These are phyloP conservation scores for Nemopilema nomurai DNA, from an alignment of 30 jellyfish, hydroid and myxozoan genomes.

Conservation along the genomic window DNA sequence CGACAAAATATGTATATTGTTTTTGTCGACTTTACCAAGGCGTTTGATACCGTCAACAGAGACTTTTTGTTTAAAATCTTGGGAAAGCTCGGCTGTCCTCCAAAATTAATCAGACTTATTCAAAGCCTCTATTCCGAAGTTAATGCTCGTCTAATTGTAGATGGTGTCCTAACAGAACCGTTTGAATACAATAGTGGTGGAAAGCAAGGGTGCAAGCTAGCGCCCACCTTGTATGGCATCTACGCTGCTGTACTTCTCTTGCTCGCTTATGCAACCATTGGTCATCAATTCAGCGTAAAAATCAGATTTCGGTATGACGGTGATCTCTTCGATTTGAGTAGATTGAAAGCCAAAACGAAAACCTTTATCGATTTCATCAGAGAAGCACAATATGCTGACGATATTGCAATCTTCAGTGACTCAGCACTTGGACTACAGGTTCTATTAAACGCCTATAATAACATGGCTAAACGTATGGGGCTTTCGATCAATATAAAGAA, in stretches of 20 bases:
- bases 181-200: conserved; percentile 70
- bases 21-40: conserved; percentile 74
- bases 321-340: conserved; percentile 60
- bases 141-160: conserved; percentile 62
- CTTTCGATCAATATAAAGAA: conserved; percentile 59
- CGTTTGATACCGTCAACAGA: conserved; percentile 71
- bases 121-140: conserved; percentile 40
- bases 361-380: conserved; percentile 38
- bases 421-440: conserved; percentile 50
- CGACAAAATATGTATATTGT: conserved; percentile 64
- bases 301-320: conserved; percentile 64
- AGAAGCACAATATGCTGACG: conserved; percentile 78
- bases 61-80: conserved; percentile 44
- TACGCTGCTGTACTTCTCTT: conserved; percentile 62
- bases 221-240: conserved; percentile 63
- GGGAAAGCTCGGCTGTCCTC: conserved; percentile 64
- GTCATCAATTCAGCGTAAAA: conserved; percentile 39
- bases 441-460: conserved; percentile 49
- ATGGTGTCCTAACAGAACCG: conserved; percentile 49
- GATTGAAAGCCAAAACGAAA: conserved; percentile 53
- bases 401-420: conserved; percentile 64
- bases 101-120: conserved; percentile 57
- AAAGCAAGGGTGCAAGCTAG: conserved; percentile 67
- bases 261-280: conserved; percentile 55
- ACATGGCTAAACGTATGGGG: conserved; percentile 63